A percentile compares a stretch with the other conserved stretches of the same genome.
These are phyloP conservation scores for Phoxinus dragarum DNA, from an alignment of 2,797 vertebrate genomes.

Conservation along the genomic window DNA sequence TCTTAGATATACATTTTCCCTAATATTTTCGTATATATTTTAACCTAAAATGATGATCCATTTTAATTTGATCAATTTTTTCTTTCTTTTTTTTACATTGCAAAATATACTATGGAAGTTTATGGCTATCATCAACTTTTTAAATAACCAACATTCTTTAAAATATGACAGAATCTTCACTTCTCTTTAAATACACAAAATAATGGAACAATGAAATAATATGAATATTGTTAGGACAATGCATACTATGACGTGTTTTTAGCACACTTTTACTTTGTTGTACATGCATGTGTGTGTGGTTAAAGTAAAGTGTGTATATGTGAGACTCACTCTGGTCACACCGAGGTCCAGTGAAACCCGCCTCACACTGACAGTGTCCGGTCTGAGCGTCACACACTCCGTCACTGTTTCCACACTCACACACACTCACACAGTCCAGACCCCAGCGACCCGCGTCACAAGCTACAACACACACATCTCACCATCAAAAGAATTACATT, in stretches of 20 bases:
- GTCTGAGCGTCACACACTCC: constrained; percentile 82
- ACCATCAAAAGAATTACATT: not conserved
- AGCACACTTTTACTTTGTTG: not conserved
- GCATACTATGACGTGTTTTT: not conserved
- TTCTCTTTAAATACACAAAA: not conserved
- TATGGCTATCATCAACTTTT: too few species aligned
- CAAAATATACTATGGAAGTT: too few species aligned
- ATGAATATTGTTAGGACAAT: not conserved
- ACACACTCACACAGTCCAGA: constrained; percentile 76
- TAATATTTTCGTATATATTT: not conserved
- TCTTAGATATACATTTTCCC: not conserved
- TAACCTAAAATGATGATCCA: not conserved
- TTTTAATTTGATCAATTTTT: not conserved
- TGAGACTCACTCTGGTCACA: constrained; percentile 83
- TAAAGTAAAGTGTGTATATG: not conserved
- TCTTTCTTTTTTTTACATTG: not conserved
- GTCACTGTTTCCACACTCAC: constrained; percentile 83
- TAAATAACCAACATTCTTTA: too few species aligned
- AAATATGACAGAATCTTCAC: too few species aligned
- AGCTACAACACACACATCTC: constrained; percentile 72
- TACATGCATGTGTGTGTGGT: not conserved
- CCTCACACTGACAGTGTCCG: constrained; percentile 87
- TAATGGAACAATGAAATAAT: not conserved
- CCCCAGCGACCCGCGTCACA: constrained; percentile 90
- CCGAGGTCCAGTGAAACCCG: constrained; percentile 81